Evolutionary conservation across 1,140 invertebrate species (phyloP).

Genomic region (Cyclargus thomasi): DNA sequence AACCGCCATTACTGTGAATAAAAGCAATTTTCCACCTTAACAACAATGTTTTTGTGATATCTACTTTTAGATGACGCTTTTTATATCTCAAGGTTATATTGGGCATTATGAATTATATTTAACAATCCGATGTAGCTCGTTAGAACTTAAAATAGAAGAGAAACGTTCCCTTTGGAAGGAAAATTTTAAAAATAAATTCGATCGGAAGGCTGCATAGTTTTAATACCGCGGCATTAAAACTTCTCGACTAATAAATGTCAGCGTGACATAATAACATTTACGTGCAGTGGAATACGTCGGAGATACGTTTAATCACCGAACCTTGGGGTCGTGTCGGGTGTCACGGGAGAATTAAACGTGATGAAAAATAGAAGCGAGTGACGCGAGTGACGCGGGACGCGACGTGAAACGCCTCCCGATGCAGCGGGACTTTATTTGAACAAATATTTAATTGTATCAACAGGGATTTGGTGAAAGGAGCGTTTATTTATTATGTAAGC

Average conservation of each 20-base stretch:
- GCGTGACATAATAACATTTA: slow-evolving; percentile 8
- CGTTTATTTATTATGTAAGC: not conserved
- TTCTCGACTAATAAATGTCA: slow-evolving; percentile 5
- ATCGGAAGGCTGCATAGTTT: not conserved
- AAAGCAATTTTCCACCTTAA: slow-evolving; percentile 46
- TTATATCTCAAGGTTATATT: not conserved
- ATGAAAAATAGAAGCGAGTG: slow-evolving; percentile 28
- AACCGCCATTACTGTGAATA: slow-evolving; percentile 48
- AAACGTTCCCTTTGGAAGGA: not conserved
- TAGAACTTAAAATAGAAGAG: too few species aligned
- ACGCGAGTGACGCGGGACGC: slow-evolving; percentile 7
- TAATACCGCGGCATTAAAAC: slow-evolving; percentile 1
- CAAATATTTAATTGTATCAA: not conserved
- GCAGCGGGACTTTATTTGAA: not conserved
- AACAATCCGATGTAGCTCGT: too few species aligned
- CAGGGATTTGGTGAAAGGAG: not conserved
- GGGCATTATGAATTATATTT: not conserved
- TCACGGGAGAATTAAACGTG: slow-evolving; percentile 27
- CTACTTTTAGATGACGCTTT: slow-evolving; percentile 4
- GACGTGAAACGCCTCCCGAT: not conserved
- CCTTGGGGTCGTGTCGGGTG: slow-evolving; percentile 19
- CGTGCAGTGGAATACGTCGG: slow-evolving; percentile 12
- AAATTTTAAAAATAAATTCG: not conserved
- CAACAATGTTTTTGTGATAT: slow-evolving; percentile 38
- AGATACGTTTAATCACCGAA: slow-evolving; percentile 27